These are phyloP conservation scores for Cercocebus atys DNA, from an alignment of 2,113 vertebrate genomes.

Conservation along the genomic window DNA sequence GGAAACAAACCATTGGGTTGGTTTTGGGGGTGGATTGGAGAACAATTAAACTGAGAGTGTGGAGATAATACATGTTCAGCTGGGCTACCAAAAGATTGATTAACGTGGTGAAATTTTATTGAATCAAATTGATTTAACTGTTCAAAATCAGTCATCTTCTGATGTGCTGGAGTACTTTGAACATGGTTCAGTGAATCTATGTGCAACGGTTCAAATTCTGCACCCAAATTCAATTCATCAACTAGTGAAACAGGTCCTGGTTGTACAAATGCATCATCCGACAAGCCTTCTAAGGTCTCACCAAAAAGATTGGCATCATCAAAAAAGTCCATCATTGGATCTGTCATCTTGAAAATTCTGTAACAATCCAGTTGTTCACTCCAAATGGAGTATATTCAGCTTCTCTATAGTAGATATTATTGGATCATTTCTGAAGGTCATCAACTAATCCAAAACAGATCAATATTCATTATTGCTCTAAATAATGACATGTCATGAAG, in stretches of 20 bases:
- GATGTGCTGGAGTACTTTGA: constrained; percentile 88
- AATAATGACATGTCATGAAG: constrained; percentile 68
- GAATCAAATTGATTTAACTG: constrained; percentile 91
- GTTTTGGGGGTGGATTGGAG: constrained; percentile 88
- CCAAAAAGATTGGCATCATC: constrained; percentile 97
- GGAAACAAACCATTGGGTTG: constrained; percentile 96
- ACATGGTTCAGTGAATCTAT: constrained; percentile 91
- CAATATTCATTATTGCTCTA: constrained; percentile 80
- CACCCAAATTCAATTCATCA: constrained; percentile 95
- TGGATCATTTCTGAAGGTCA: constrained; percentile 79
- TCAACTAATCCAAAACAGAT: constrained; percentile 83
- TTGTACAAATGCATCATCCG: constrained; percentile 93
- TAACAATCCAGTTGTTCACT: constrained; percentile 77
- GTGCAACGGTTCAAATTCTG: constrained; percentile 95
- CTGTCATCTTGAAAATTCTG: constrained; percentile 87
- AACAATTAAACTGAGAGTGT: constrained; percentile 92
- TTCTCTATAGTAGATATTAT: constrained; percentile 74
- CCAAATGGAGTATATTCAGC: constrained; percentile 80
- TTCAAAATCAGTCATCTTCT: constrained; percentile 91
- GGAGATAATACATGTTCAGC: constrained; percentile 88
- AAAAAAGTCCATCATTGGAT: constrained; percentile 98
- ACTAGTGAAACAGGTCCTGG: constrained; percentile 94
- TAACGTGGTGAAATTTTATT: constrained; percentile 90
- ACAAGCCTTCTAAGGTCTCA: constrained; percentile 94
- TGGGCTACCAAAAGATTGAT: constrained; percentile 89